A percentile compares a stretch with the other conserved stretches of the same genome.
These are phyloP conservation scores for Nemapogon koenigi DNA, from an alignment of 2,888 invertebrate species.

Conservation along the genomic window DNA sequence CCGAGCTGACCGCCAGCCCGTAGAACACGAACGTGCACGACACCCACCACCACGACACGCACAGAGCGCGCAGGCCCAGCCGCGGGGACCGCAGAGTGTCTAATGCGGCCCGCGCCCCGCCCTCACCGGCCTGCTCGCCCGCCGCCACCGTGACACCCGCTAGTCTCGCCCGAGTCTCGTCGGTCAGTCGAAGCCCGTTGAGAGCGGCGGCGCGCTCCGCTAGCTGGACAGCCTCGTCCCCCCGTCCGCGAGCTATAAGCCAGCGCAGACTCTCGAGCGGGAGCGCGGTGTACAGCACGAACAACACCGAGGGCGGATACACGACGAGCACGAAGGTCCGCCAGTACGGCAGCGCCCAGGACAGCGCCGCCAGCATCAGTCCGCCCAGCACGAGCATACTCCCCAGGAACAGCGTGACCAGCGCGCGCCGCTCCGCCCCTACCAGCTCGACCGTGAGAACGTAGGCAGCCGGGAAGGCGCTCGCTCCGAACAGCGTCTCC, in stretches of 20 bases:
- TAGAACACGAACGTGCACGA: slow-evolving; percentile 83
- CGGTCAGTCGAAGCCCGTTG: too few relatives aligned
- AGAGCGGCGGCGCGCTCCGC: slow-evolving; percentile 69
- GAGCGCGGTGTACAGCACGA: slow-evolving; percentile 72
- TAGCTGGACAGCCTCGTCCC: slow-evolving; percentile 69
- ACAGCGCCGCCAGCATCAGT: slow-evolving; percentile 70
- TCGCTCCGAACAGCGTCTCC: slow-evolving; percentile 64
- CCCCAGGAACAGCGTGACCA: slow-evolving; percentile 48
- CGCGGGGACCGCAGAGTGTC: slow-evolving; percentile 41
- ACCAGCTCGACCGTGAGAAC: slow-evolving; percentile 54
- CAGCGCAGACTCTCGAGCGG: slow-evolving; percentile 82
- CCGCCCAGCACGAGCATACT: slow-evolving; percentile 72
- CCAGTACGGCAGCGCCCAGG: slow-evolving; percentile 76
- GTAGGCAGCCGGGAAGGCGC: slow-evolving; percentile 65
- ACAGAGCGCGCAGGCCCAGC: slow-evolving; percentile 43
- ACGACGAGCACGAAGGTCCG: slow-evolving; percentile 69
- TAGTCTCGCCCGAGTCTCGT: slow-evolving; percentile 78
- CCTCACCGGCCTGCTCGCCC: too few relatives aligned
- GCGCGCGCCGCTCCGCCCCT: slow-evolving; percentile 47
- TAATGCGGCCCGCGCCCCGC: slow-evolving; percentile 27
- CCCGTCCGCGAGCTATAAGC: slow-evolving; percentile 73
- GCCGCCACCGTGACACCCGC: too few relatives aligned
- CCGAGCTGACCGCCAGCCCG: slow-evolving; percentile 80
- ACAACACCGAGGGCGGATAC: slow-evolving; percentile 73
- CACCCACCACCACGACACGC: slow-evolving; percentile 73